These are phyloP conservation scores for Hylaeus volcanicus DNA, from an alignment of 1,140 invertebrate species.

Conservation along the genomic window DNA sequence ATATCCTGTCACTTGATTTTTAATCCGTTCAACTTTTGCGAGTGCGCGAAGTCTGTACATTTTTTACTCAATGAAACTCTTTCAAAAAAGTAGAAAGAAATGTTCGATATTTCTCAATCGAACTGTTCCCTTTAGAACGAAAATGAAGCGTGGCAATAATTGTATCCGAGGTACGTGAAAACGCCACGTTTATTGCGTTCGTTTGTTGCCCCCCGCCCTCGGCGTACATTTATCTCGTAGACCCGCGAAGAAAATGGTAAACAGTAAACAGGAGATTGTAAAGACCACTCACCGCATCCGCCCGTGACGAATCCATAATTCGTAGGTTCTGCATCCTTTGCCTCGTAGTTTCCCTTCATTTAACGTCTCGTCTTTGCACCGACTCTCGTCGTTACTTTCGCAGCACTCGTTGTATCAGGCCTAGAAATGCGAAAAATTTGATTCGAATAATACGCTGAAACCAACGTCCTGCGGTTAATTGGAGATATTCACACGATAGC, in stretches of 20 bases:
- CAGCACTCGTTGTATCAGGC: not conserved
- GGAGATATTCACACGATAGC: too few species aligned
- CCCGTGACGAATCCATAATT: conserved; percentile 50
- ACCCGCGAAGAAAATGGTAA: conserved; percentile 52
- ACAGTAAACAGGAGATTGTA: conserved; percentile 52
- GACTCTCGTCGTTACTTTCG: conserved; percentile 3
- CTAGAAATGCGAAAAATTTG: too few species aligned
- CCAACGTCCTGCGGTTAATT: too few species aligned
- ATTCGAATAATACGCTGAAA: too few species aligned
- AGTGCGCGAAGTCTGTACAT: too few species aligned
- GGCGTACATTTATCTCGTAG: conserved; percentile 46
- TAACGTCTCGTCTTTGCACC: conserved; percentile 10
- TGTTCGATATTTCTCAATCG: too few species aligned
- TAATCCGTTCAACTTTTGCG: too few species aligned
- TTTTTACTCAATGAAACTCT: too few species aligned
- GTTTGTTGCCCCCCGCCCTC: conserved; percentile 27
- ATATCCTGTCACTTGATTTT: too few species aligned
- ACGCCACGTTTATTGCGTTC: conserved; percentile 52
- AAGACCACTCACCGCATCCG: conserved; percentile 29
- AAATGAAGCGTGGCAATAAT: conserved; percentile 48
- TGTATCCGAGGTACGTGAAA: conserved; percentile 51
- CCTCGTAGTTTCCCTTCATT: conserved; percentile 12
- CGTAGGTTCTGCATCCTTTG: not conserved
- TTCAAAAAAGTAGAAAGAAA: too few species aligned
- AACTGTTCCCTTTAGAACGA: not conserved